Evolutionary conservation across 2,113 vertebrate species (phyloP), one percentile per base, ranked within the genome.

Genomic region (Azemiops feae): DNA sequence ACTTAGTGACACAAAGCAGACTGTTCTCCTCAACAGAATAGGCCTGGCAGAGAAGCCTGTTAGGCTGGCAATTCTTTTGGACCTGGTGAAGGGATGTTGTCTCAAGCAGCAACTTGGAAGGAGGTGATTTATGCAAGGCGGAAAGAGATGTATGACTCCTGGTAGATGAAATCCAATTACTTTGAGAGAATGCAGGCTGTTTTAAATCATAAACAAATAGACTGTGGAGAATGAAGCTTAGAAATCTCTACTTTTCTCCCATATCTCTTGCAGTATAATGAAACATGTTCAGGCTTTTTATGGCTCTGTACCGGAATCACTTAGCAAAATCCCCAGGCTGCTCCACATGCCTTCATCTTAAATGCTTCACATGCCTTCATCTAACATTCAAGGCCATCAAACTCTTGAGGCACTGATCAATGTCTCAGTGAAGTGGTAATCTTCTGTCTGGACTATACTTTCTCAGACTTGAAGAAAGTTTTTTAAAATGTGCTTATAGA

Each of bases 101-200:
- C 57, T 58, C 30, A 92, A 39, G 45, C 16, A 89, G 91, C 86
- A 88, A 39, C 47, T 88, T 88, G 27, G 58, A 43, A 89, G 87
- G 45, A 30, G 7, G 55, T 92, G 85, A 89, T 92, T 88, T 92
- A 55, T 20, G 9, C 8, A 54, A 55, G 91, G 45, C 25, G 6
- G 50, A 55, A 5, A 92, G 16, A 27, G 11, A 22, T 55, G 87
- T 52, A 27, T 55, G 91, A 47, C 50, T 89, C 50, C 22, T 20
- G 54, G 34, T 53, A 74, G 50, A 92, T 74, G n/a, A 88, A 89
- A 92, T 74, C 25, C 16, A 74, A 92, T 92, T 92, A 92, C 50
- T 81, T n/a, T 43, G 27, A 25, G 50, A n/a, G 50, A 89, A 45
- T 45, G 8, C 91, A 55, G 25, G 25, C 91, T 89, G 47, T 34